Base-by-base conservation (phyloP, 2,797 vertebrate species). In the Rhyacichthys aspro region DNA sequence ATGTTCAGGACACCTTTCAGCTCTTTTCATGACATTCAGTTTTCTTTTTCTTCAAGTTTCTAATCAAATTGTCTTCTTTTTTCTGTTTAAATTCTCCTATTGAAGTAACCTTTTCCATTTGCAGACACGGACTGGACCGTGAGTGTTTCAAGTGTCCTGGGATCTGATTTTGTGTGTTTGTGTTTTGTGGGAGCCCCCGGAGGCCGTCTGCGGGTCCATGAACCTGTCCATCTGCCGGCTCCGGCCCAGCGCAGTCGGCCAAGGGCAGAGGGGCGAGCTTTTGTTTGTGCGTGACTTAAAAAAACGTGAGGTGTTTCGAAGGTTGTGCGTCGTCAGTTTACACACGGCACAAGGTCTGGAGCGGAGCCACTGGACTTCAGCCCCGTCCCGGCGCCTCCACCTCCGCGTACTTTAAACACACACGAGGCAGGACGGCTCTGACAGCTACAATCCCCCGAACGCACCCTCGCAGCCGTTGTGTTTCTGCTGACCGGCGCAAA, bases 401-500 rank as follows among this genome's bases (percentile, higher is more conserved):
- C 50, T 70, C 59, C 59, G 41, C 52, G 78, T 67, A 66, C 70
- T 70, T 82, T 76, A 64, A 70, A 59, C 59, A 55, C 59, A 66
- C 76, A 71, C 76, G 43, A n/a, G 53, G 53, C 45, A 76, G 74
- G 62, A 67, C 50, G 67, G 55, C 47, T 57, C 46, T 82, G 79
- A 81, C 78, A 81, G 78, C 61, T 70, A 68, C 67, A 71, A 46
- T 69, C 74, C 72, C 78, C 63, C 68, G 78, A 17, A 41, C 41
- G 62, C 47, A 72, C 55, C 63, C 65, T 73, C 82, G 88, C 90
- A 91, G 89, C 83, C 79, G 79, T 90, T 94, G 86, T 92, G 81
- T 83, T 92, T 95, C 87, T 95, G 95, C 96, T 96, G 96, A 96
- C 93, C 91, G 93, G 92, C 63, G 92, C 91, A 95, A 89, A 94